Evolutionary conservation across 1,140 invertebrate genomes (phyloP).

Genomic region (Hylaeus volcanicus): DNA sequence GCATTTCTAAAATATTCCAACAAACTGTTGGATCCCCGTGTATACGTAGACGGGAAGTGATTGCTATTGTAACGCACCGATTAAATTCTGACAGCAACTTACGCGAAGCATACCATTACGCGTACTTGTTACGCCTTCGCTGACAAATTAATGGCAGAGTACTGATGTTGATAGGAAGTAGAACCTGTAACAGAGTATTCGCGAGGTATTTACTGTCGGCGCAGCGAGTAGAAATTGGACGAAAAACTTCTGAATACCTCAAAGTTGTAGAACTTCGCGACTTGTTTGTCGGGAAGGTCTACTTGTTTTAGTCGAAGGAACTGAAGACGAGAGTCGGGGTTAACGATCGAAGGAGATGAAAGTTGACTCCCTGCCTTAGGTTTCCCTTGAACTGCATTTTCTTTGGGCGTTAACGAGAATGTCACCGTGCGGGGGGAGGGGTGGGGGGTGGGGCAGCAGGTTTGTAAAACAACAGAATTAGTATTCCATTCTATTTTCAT

Average conservation of each 20-base stretch:
- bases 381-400: too few species aligned
- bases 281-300: background rate
- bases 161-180: background rate
- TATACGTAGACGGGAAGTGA: too few species aligned
- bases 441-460: too few species aligned
- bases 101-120: too few species aligned
- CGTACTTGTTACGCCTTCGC: too few species aligned
- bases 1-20: too few species aligned
- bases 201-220: background rate
- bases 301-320: background rate
- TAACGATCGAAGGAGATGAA: background rate
- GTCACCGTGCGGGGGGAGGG: too few species aligned
- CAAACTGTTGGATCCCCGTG: too few species aligned
- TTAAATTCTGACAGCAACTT: too few species aligned
- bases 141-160: constrained; percentile 5
- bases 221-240: background rate
- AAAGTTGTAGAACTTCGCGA: background rate
- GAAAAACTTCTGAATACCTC: background rate
- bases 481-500: too few species aligned
- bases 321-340: background rate
- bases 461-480: too few species aligned
- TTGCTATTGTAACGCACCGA: too few species aligned
- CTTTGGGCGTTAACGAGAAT: background rate
- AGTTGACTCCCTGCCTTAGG: background rate
- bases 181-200: background rate